Percentiles rank a stretch among this genome's conserved stretches.
Conservation (phyloP, 30 jellyfish, hydroid and myxozoan species). For the Rhopilema esculentum region DNA sequence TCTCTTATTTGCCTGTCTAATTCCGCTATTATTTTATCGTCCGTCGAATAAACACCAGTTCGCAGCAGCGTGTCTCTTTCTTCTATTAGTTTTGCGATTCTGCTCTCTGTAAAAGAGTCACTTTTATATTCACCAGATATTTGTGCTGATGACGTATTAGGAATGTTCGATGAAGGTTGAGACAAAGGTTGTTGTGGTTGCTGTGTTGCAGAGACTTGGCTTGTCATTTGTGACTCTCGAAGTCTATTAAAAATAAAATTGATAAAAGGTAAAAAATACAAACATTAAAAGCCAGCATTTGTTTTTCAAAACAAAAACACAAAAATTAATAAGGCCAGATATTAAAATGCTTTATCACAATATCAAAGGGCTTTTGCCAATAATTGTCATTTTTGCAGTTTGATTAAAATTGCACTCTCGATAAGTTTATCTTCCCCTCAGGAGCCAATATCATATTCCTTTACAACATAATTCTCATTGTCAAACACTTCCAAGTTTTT, state of each 20-base stretch:
- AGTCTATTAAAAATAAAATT: constrained; percentile 9
- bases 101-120: constrained; percentile 24
- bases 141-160: background rate
- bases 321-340: background rate
- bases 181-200: constrained; percentile 5
- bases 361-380: background rate
- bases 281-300: too few species aligned
- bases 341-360: background rate
- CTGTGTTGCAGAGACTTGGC: background rate
- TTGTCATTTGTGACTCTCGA: constrained; percentile 33
- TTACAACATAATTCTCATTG: too few species aligned
- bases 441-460: too few species aligned
- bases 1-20: constrained; percentile 89
- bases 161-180: constrained; percentile 14
- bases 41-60: constrained; percentile 96
- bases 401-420: too few species aligned
- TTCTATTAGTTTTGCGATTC: constrained; percentile 94
- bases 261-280: background rate
- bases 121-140: constrained; percentile 12
- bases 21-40: constrained; percentile 92
- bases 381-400: too few species aligned
- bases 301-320: too few species aligned
- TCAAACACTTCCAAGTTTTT: too few species aligned
- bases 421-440: too few species aligned
- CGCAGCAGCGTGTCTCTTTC: constrained; percentile 96